Percentiles rank a stretch among this genome's conserved stretches.
Conservation (phyloP, 2,797 vertebrate genomes). For the Microcaecilia unicolor region DNA sequence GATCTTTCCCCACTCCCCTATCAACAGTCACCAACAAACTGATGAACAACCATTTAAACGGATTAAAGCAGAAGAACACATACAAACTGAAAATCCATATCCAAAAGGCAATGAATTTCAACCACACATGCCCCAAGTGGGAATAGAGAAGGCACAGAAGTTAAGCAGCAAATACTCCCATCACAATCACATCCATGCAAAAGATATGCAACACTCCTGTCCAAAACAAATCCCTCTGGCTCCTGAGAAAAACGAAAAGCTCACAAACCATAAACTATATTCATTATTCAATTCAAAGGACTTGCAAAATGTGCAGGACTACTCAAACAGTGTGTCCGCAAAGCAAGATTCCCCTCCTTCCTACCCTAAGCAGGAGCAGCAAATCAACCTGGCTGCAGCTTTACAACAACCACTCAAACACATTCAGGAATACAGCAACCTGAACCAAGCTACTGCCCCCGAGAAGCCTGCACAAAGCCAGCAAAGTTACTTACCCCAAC, state of each 20-base stretch:
- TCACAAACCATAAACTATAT: constrained; percentile 11
- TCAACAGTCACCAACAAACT: constrained; percentile 18
- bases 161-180: constrained; percentile 38
- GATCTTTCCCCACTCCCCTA: constrained; percentile 15
- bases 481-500: constrained; percentile 44
- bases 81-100: constrained; percentile 32
- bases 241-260: constrained; percentile 42
- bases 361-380: constrained; percentile 46
- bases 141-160: constrained; percentile 54
- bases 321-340: constrained; percentile 51
- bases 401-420: constrained; percentile 47
- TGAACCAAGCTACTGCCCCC: constrained; percentile 47
- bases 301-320: constrained; percentile 54
- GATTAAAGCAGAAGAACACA: constrained; percentile 38
- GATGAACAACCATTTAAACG: constrained; percentile 24
- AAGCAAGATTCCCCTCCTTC: constrained; percentile 61
- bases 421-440: constrained; percentile 49
- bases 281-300: constrained; percentile 36
- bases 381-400: constrained; percentile 41
- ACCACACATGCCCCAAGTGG: constrained; percentile 47
- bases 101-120: constrained; percentile 35
- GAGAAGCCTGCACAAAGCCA: constrained; percentile 28
- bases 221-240: constrained; percentile 40
- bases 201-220: constrained; percentile 41
- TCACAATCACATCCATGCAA: constrained; percentile 19